Percentiles rank a stretch among this genome's conserved stretches.
Evolutionary conservation across 2,888 invertebrate genomes (phyloP).

Genomic region (Rapana venosa): DNA sequence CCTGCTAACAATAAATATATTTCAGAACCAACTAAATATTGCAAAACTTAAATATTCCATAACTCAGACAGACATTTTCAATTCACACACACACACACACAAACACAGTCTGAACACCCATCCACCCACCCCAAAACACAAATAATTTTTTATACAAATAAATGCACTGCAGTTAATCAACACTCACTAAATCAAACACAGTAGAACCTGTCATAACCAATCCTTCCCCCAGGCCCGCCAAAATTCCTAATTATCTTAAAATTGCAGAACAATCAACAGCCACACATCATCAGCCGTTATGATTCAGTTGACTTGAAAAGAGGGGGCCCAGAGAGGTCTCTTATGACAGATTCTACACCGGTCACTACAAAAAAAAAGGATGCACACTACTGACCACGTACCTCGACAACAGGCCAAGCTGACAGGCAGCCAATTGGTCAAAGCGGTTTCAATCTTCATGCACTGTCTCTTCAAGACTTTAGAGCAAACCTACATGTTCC

Average conservation of each 20-base stretch:
- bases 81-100: too few species aligned
- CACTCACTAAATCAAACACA: slow-evolving; percentile 9
- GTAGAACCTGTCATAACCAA: slow-evolving; percentile 7
- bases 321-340: background rate
- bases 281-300: background rate
- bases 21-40: too few species aligned
- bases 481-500: slow-evolving; percentile 12
- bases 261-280: background rate
- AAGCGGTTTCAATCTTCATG: slow-evolving; percentile 11
- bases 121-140: too few species aligned
- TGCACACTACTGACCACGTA: background rate
- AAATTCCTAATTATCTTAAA: background rate
- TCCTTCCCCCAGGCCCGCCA: background rate
- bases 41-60: too few species aligned
- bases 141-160: too few species aligned
- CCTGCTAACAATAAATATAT: too few species aligned
- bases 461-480: slow-evolving; percentile 9
- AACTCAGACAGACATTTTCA: too few species aligned
- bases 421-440: slow-evolving; percentile 17
- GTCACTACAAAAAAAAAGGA: background rate
- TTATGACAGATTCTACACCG: background rate
- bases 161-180: too few species aligned
- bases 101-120: too few species aligned
- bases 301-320: background rate
- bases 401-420: background rate